Percentiles rank a stretch among this genome's conserved stretches.
Evolutionary conservation across 2,113 vertebrate genomes (phyloP).

Genomic region (Ranitomeya variabilis): DNA sequence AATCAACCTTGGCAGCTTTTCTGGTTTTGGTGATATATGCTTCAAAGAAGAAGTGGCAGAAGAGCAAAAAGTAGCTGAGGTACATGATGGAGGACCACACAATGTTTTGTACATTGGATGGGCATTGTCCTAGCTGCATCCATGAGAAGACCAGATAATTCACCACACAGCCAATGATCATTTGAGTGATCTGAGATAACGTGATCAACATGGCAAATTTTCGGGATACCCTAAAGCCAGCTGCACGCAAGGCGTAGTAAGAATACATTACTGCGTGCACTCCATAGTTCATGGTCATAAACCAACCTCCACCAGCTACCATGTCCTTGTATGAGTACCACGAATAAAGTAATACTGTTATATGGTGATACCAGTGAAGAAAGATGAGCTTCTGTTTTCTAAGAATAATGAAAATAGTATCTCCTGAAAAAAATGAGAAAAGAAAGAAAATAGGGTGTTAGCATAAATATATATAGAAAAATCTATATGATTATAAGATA

Average conservation of each 20-base stretch:
- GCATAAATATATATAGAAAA: neutral
- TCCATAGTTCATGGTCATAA: slow-evolving; percentile 99
- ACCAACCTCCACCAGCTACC: slow-evolving; percentile 98
- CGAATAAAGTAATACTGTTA: slow-evolving; percentile 98
- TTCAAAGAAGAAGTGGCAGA: slow-evolving; percentile 97
- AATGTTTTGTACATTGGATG: slow-evolving; percentile 96
- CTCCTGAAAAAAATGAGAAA: slow-evolving; percentile 75
- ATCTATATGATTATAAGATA: too few relatives aligned
- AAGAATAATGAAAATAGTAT: slow-evolving; percentile 97
- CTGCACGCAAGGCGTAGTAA: slow-evolving; percentile 93
- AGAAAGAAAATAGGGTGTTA: neutral
- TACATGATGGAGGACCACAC: slow-evolving; percentile 99
- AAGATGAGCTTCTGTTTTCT: slow-evolving; percentile 99
- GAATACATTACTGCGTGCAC: slow-evolving; percentile 99
- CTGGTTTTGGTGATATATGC: slow-evolving; percentile 90
- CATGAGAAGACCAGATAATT: slow-evolving; percentile 98
- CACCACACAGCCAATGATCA: slow-evolving; percentile 93
- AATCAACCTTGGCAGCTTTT: slow-evolving; percentile 72
- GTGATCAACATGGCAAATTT: slow-evolving; percentile 99
- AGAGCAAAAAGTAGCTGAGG: slow-evolving; percentile 99
- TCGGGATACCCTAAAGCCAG: slow-evolving; percentile 92
- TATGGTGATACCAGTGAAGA: slow-evolving; percentile 99
- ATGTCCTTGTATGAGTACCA: slow-evolving; percentile 99
- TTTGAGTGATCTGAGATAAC: slow-evolving; percentile 97
- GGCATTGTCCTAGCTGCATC: slow-evolving; percentile 97